phyloP scores from a whole-genome alignment of 2,113 vertebrate genomes.

The Pseudopodoces humilis region DNA sequence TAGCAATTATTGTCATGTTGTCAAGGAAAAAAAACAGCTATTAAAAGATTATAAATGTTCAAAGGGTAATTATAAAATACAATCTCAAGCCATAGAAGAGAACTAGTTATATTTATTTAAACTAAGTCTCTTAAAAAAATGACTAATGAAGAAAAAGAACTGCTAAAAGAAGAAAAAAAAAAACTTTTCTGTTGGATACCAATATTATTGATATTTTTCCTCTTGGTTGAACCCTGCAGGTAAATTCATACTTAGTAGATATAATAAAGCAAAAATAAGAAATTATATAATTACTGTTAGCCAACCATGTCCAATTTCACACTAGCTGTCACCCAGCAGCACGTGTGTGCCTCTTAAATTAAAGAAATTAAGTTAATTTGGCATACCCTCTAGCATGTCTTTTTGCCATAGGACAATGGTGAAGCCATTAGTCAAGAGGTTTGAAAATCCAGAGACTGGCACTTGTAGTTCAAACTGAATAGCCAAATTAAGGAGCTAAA shows the following conservation, averaged over 20 bases:
- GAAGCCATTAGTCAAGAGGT: background rate
- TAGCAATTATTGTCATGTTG: conserved; percentile 30
- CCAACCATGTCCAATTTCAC: background rate
- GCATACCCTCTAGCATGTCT: background rate
- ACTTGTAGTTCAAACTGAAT: background rate
- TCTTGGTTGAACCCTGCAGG: background rate
- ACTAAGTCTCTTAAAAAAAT: background rate
- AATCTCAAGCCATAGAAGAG: background rate
- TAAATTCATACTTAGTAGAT: conserved; percentile 19
- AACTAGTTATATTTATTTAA: conserved; percentile 27
- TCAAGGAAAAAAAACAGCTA: conserved; percentile 23
- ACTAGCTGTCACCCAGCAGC: background rate
- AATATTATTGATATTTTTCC: background rate
- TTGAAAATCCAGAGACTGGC: background rate
- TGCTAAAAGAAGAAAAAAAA: background rate
- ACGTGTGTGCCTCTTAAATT: background rate
- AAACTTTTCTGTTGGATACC: background rate
- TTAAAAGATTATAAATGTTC: conserved; percentile 53
- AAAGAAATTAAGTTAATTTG: conserved; percentile 5
- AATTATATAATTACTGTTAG: conserved; percentile 8
- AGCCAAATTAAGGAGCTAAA: conserved; percentile 41
- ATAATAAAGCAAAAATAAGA: conserved; percentile 25
- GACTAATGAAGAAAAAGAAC: background rate
- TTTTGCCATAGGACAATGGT: background rate
- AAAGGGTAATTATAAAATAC: conserved; percentile 39